A percentile compares a stretch with the other conserved stretches of the same genome.
These are phyloP conservation scores for Tragelaphus eurycerus DNA, from an alignment of 2,797 vertebrate species.

Conservation along the genomic window DNA sequence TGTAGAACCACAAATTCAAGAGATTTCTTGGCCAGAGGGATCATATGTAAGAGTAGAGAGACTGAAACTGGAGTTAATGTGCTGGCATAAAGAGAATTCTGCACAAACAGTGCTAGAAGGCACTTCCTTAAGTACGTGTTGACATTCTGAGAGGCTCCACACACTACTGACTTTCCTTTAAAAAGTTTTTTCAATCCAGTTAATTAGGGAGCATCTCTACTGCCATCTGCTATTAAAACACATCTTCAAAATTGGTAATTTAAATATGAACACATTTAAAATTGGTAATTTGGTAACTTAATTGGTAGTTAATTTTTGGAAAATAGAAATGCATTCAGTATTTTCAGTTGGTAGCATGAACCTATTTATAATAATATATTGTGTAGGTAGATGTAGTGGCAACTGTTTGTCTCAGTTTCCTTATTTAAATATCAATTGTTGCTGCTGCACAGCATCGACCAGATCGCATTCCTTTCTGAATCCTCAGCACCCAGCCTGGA, in stretches of 20 bases:
- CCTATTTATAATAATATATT: not conserved
- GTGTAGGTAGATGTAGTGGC: not conserved
- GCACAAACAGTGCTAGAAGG: no score
- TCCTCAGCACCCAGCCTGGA: no score
- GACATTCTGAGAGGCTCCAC: not conserved
- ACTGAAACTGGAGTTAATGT: not conserved
- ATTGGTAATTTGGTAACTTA: not conserved
- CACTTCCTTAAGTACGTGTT: not conserved
- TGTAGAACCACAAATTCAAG: not conserved
- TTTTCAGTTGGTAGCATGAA: not conserved
- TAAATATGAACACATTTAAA: not conserved
- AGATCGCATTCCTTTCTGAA: not conserved
- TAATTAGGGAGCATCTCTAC: not conserved
- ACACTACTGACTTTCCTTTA: not conserved
- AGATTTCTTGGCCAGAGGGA: not conserved
- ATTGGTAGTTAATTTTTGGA: not conserved
- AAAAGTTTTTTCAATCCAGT: not conserved
- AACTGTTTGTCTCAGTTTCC: not conserved
- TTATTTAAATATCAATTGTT: not conserved
- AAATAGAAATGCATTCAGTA: not conserved
- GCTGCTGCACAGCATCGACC: rapidly evolving
- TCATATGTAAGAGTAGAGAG: not conserved
- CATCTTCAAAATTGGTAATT: not conserved
- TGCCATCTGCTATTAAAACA: not conserved
- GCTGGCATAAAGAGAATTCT: not conserved